These are phyloP conservation scores for Drosophila mauritiana DNA, from an alignment of 1,140 invertebrate genomes.

Conservation along the genomic window DNA sequence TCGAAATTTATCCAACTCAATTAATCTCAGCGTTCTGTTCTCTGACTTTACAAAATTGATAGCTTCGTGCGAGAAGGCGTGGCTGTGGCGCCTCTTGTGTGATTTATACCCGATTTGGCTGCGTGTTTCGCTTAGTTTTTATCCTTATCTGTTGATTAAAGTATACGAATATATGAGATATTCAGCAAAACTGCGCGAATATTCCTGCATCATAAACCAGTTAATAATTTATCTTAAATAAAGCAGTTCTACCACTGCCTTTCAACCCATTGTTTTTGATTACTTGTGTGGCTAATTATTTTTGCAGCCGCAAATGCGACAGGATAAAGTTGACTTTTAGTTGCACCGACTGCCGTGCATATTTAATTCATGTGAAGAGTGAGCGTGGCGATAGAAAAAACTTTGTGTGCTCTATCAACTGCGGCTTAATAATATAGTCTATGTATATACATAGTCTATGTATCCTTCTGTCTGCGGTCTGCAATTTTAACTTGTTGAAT, in stretches of 20 bases:
- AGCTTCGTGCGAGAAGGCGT: conserved; percentile 3
- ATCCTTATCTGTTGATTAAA: not conserved
- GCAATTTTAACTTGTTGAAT: conserved; percentile 31
- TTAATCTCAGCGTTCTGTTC: conserved; percentile 62
- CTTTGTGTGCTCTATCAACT: conserved; percentile 24
- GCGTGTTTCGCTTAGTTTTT: conserved; percentile 11
- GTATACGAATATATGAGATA: too few relatives aligned
- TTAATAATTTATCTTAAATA: conserved; percentile 7
- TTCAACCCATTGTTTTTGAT: not conserved
- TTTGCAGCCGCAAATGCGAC: conserved; percentile 19
- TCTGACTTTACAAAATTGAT: conserved; percentile 44
- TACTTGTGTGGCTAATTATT: conserved; percentile 13
- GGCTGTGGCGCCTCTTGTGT: conserved; percentile 1
- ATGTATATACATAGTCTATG: not conserved
- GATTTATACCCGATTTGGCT: conserved; percentile 14
- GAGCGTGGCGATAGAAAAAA: not conserved
- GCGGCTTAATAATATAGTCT: conserved; percentile 9
- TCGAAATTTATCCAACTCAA: conserved; percentile 65
- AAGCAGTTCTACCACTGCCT: not conserved
- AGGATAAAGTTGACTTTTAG: conserved; percentile 15
- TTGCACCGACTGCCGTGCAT: conserved; percentile 7
- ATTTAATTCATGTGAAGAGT: conserved; percentile 3
- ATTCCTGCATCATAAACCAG: not conserved
- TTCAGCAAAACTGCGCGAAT: too few relatives aligned
- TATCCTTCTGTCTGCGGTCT: conserved; percentile 11